Evolutionary conservation across 2,797 vertebrate species (phyloP).

Genomic region (Cynodonichthys magdalenae): DNA sequence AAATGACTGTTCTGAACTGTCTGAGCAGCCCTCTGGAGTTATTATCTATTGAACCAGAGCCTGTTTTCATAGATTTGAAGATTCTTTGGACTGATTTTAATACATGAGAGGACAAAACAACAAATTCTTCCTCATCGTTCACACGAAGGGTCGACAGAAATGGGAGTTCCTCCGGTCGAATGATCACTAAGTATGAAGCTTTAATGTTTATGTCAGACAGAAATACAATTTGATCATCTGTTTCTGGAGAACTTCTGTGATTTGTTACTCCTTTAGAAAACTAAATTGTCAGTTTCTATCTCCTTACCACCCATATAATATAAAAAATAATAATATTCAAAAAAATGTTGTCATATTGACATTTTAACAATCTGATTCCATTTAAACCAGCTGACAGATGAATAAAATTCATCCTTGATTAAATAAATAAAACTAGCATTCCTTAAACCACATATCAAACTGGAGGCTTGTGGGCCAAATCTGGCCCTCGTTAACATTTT

Average conservation of each 20-base stretch:
- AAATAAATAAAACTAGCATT: too few relatives aligned
- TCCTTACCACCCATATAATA: not conserved
- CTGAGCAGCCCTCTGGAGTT: conserved; percentile 26
- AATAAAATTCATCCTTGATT: not conserved
- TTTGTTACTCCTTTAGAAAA: conserved; percentile 3
- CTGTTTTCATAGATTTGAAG: conserved; percentile 24
- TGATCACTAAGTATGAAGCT: not conserved
- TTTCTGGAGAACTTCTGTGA: not conserved
- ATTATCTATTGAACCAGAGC: conserved; percentile 24
- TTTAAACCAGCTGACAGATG: not conserved
- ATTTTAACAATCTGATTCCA: not conserved
- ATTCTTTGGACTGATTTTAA: conserved; percentile 27
- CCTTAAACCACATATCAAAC: too few relatives aligned
- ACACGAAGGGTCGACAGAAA: conserved; percentile 10
- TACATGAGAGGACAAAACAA: conserved; percentile 11
- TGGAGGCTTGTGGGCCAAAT: too few relatives aligned
- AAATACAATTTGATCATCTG: conserved; percentile 8
- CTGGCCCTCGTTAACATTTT: too few relatives aligned
- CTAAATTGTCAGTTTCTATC: not conserved
- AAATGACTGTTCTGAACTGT: conserved; percentile 43
- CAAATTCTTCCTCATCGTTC: conserved; percentile 4
- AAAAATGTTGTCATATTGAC: not conserved
- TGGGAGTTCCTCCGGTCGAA: conserved; percentile 6
- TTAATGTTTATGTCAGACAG: conserved; percentile 5
- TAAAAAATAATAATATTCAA: not conserved